Base-by-base conservation (phyloP, 2,113 vertebrate genomes). In the Geothlypis trichas region DNA sequence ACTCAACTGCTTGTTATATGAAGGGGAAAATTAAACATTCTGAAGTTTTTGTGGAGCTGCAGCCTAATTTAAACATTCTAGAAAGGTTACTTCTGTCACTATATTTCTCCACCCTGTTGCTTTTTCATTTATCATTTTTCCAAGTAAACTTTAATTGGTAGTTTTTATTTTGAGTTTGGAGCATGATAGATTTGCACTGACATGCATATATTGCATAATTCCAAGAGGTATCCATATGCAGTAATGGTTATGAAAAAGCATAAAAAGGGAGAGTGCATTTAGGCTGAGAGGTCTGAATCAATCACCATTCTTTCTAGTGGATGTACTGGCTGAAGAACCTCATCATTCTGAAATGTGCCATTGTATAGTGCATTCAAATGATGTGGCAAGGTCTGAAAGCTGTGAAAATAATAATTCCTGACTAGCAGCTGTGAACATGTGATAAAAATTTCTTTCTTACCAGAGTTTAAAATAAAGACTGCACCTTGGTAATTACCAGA, bases 121-220 rank as follows among this genome's bases (percentile, higher is more conserved):
- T 65, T 71, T 83, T 86, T 54, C 3, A 39, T 83, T 37, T 80
- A 52, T 57, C 5, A 7, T 67, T 92, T 95, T 90, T 59, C 59
- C 35, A 66, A 72, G 22, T 49, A 54, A 76, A 72, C 54, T 31
- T 79, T 13, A 74, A n/a, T 51, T 49, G 41, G 30, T 78, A 54
- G 9, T 10, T 87, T 59, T 93, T 39, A 23, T 71, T 90, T 69
- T 11, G 72, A 58, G 39, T 62, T 74, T 83, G 30, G 35, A 80
- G 18, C 23, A 12, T 63, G 39, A 68, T 10, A 37, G n/a, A 76
- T 80, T 76, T 62, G 33, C 58, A 85, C 65, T 51, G 62, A 54
- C 5, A 2, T 26, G 33, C 35, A 27, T 42, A 26, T 1, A 2
- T 84, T 42, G 52, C 0, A 0, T 68, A 57, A 78, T 76, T 86